Base-by-base conservation (phyloP, 2,888 invertebrate species). In the Machimus rusticus region DNA sequence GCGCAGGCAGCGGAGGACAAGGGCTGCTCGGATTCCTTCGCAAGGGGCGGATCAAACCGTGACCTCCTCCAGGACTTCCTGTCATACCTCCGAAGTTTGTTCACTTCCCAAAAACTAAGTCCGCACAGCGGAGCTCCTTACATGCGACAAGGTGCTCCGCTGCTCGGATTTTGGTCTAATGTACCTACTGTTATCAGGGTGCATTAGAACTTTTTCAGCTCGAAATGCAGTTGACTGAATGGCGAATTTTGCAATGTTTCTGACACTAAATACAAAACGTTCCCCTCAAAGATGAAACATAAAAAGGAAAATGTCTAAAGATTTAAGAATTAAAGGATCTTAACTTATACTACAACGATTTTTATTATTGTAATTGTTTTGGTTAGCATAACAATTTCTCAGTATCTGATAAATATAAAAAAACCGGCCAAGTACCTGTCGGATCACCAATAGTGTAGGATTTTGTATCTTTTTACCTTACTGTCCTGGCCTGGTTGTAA, bases 41-140 rank as follows among this genome's bases (percentile, higher is more conserved):
- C 12, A 66, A 28, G 3, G 39, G 66, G 66, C 66, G 82, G 57
- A 84, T 66, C 82, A 84, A 19, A 37, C 66, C 82, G 28, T 57
- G 82, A 31, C 82, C 82, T 66, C 51, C 66, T 66, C 66, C 37
- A 84, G 82, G 19, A 39, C 37, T 84, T 66, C 82, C 66, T 66
- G 82, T 84, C 82, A 66, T 84, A 16, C 82, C 37, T 66, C 2
- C 19, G 14, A 66, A 39, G 82, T 34, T 37, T 66, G 82, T 57
- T 28, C 55, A 66, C 34, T 55, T 81, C 14, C 81, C 28, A 14
- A 66, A 81, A 51, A 81, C 57, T 31, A 66, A 37, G 9, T 37
- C 19, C 31, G 66, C 28, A n/a, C 66, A 84, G 82, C 19, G 4
- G 39, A 57, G 82, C 14, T 37, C 19, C 82, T 66, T 66, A 19